Base-by-base conservation (phyloP, 2,888 invertebrate genomes). In the Nowickia ferox region DNA sequence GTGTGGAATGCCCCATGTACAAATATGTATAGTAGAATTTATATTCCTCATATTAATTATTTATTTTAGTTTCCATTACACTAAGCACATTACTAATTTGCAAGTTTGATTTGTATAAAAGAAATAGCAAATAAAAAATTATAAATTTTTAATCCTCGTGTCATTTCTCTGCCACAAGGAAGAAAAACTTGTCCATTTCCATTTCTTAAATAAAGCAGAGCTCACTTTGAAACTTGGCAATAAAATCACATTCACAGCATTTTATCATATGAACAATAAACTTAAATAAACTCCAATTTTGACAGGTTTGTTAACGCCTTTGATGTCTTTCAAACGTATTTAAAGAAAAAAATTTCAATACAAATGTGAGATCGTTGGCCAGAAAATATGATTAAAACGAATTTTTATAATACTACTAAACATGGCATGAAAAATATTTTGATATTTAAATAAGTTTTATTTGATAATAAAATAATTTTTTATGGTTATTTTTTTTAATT, bases 261-360 rank as follows among this genome's bases (percentile, higher is more conserved):
- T 75, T 79, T 84, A 84, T 84, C 78, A 51, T 17, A 11, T 22
- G 44, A 55, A 79, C 84, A 84, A 84, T 84, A 84, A 84, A 84
- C 84, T 84, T 75, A 84, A 84, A 79, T 84, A 84, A 84, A 79
- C 69, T 79, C 75, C 75, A 84, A 79, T 79, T 84, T 75, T 84
- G 84, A 79, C 84, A 79, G 63, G 40, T 57, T 63, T 65, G 69
- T 84, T 84, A 84, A 84, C 84, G 84, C 84, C 84, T 84, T 55
- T 66, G 68, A 84, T 65, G 17, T 40, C 48, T 55, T 42, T 40
- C 30, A 57, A 59, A 44, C 11, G 9, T 30, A 30, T 30, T 8
- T 6, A 30, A 74, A 48, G 57, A 68, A 30, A 57, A 13, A 48
- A 63, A 66, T 44, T 17, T 59, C 9, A 65, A 30, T 17, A n/a